A percentile compares a stretch with the other conserved stretches of the same genome.
Conservation (phyloP, 2,113 vertebrate species). For the Potamarius usumacintae region DNA sequence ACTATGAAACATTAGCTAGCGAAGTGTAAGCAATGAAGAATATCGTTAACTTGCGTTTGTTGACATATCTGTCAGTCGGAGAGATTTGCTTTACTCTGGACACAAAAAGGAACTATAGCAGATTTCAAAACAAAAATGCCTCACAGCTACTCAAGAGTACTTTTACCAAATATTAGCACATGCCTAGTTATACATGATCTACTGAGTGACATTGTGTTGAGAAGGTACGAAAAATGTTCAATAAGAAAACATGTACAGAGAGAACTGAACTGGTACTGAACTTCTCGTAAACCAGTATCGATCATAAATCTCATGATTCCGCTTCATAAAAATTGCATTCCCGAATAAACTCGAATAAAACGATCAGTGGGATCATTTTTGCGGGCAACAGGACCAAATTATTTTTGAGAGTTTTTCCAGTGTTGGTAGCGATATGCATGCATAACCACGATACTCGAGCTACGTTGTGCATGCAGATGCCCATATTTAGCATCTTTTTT, state of each 20-base stretch:
- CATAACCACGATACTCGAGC: constrained; percentile 44
- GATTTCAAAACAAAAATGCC: background rate
- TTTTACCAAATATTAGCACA: constrained; percentile 3
- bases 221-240: background rate
- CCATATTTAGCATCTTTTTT: constrained; percentile 35
- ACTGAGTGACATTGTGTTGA: background rate
- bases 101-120: background rate
- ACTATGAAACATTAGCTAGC: background rate
- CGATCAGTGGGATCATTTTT: background rate
- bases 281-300: constrained; percentile 2
- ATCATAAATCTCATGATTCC: constrained; percentile 40
- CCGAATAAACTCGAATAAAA: background rate
- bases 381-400: constrained; percentile 24
- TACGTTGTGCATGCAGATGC: constrained; percentile 51
- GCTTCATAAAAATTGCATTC: constrained; percentile 17
- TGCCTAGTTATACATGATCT: background rate
- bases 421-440: constrained; percentile 54
- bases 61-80: background rate
- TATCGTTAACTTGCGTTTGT: background rate
- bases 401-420: background rate
- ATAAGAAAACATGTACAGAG: background rate
- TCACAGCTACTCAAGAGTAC: background rate
- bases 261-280: background rate
- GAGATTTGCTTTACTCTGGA: background rate
- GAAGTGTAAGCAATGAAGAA: no score